Evolutionary conservation across 2,888 invertebrate genomes (phyloP).

Genomic region (Ectropis crepuscularia): DNA sequence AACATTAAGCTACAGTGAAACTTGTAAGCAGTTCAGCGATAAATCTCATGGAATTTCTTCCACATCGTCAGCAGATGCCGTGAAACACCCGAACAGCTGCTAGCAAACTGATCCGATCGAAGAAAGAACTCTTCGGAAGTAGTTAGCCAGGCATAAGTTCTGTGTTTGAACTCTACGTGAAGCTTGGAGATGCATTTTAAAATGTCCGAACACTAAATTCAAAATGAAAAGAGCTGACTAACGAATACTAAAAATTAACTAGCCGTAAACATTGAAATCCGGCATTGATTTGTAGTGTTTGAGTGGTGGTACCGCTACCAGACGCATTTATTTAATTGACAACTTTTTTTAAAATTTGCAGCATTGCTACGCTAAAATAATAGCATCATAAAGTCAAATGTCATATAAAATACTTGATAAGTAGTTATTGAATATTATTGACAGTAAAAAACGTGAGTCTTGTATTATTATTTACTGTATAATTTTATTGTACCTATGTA

Average conservation of each 20-base stretch:
- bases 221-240: slow-evolving; percentile 40
- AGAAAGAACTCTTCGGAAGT: slow-evolving; percentile 62
- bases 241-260: slow-evolving; percentile 27
- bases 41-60: slow-evolving; percentile 35
- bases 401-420: too few species aligned
- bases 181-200: slow-evolving; percentile 58
- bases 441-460: too few species aligned
- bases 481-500: too few species aligned
- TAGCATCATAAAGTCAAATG: too few species aligned
- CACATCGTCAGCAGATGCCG: slow-evolving; percentile 28
- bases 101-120: slow-evolving; percentile 54
- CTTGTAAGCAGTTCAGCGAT: slow-evolving; percentile 31
- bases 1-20: slow-evolving; percentile 1
- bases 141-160: slow-evolving; percentile 68
- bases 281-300: too few species aligned
- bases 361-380: too few species aligned
- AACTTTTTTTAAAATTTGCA: too few species aligned
- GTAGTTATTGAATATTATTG: too few species aligned
- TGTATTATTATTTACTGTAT: too few species aligned
- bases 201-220: slow-evolving; percentile 48
- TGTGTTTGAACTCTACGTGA: slow-evolving; percentile 64
- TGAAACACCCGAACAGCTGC: slow-evolving; percentile 55
- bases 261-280: not conserved
- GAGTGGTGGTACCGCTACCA: too few species aligned
- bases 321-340: too few species aligned